Evolutionary conservation across 2,113 vertebrate genomes (phyloP).

Genomic region (Cheirogaleus medius): DNA sequence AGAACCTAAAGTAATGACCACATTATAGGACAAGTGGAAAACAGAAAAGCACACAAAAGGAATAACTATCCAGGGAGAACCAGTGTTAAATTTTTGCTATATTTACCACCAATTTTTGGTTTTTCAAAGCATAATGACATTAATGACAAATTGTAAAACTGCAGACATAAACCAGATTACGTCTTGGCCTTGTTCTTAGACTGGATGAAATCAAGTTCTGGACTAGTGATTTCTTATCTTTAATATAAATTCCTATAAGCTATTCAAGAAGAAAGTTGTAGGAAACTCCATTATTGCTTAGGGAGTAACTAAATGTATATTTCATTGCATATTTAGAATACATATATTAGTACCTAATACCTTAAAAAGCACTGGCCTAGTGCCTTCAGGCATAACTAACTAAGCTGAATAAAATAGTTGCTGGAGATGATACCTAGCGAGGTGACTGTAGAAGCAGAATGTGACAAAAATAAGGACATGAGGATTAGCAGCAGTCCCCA

Average conservation of each 20-base stretch:
- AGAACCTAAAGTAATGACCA: not conserved
- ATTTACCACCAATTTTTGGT: not conserved
- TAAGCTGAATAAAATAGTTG: not conserved
- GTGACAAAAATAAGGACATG: not conserved
- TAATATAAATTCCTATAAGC: slow-evolving; percentile 1
- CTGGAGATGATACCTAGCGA: not conserved
- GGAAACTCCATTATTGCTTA: not conserved
- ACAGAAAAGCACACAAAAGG: not conserved
- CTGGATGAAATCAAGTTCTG: slow-evolving; percentile 28
- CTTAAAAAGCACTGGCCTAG: not conserved
- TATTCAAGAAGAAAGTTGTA: not conserved
- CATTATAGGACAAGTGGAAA: not conserved
- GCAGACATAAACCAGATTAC: slow-evolving; percentile 19
- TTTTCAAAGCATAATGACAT: slow-evolving; percentile 1
- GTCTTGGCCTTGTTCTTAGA: not conserved
- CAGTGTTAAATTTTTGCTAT: not conserved
- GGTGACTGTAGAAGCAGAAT: not conserved
- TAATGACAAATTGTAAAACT: not conserved
- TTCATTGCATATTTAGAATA: not conserved
- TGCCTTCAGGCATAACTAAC: not conserved
- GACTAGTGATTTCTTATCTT: not conserved
- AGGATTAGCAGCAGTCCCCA: not conserved
- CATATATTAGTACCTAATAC: not conserved
- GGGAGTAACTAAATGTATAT: not conserved
- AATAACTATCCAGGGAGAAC: slow-evolving; percentile 23